Evolutionary conservation across 1,140 invertebrate species (phyloP).

Genomic region (Leptoteleia sp.): DNA sequence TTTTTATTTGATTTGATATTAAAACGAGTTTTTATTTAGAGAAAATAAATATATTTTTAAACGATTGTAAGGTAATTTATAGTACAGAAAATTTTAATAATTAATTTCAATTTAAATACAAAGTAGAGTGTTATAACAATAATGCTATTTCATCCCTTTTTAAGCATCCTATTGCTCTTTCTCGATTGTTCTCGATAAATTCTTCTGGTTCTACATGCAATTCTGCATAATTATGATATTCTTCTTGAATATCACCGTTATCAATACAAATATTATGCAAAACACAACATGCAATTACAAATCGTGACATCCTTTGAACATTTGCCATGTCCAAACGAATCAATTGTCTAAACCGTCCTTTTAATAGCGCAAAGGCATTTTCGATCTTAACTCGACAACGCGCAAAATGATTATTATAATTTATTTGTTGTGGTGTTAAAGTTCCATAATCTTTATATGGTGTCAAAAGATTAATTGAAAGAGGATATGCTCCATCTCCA

Average conservation of each 20-base stretch:
- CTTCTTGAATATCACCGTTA: not conserved
- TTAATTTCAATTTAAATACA: no score
- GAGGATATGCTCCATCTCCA: constrained; percentile 10
- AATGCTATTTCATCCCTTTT: constrained; percentile 4
- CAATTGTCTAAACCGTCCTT: constrained; percentile 2
- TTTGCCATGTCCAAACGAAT: not conserved
- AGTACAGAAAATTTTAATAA: no score
- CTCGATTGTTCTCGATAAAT: not conserved
- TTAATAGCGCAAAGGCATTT: constrained; percentile 8
- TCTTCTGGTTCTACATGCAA: constrained; percentile 1
- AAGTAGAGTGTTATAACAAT: not conserved
- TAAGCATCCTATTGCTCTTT: not conserved
- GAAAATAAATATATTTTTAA: no score
- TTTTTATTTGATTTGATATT: no score
- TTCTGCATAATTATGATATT: not conserved
- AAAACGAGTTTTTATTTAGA: no score
- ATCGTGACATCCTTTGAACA: constrained; percentile 2
- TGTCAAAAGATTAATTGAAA: constrained; percentile 3
- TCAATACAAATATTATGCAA: constrained; percentile 5
- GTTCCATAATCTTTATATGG: constrained; percentile 9
- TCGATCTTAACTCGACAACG: constrained; percentile 8
- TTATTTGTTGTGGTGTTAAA: constrained; percentile 1
- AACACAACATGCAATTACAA: constrained; percentile 12
- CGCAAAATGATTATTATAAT: constrained; percentile 5
- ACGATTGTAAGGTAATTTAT: no score